These are phyloP conservation scores for Listronotus bonariensis DNA, from an alignment of 1,140 invertebrate genomes.

Conservation along the genomic window DNA sequence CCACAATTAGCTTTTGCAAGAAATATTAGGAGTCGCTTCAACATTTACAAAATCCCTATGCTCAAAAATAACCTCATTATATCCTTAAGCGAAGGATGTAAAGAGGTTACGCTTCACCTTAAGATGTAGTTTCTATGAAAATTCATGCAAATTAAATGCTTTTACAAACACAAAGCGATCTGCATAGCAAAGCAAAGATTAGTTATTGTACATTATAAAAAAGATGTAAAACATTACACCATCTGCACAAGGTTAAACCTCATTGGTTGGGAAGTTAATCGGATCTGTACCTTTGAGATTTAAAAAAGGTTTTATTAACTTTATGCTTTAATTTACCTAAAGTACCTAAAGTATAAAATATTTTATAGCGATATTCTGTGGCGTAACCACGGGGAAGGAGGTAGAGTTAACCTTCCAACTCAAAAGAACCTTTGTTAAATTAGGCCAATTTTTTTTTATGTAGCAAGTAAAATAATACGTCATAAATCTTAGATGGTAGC, in stretches of 20 bases:
- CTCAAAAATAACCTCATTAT: conserved; percentile 30
- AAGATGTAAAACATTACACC: conserved; percentile 7
- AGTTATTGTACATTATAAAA: conserved; percentile 32
- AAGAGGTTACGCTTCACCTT: conserved; percentile 24
- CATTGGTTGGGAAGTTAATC: background rate
- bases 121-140: conserved; percentile 33
- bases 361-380: too few species aligned
- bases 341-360: too few species aligned
- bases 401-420: too few species aligned
- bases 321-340: too few species aligned
- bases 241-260: background rate
- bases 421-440: too few species aligned
- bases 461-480: too few species aligned
- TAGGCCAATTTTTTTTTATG: too few species aligned
- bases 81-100: conserved; percentile 18
- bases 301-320: too few species aligned
- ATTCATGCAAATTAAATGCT: conserved; percentile 28
- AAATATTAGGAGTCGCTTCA: background rate
- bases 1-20: too few species aligned
- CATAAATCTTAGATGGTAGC: too few species aligned
- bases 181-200: conserved; percentile 26
- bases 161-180: conserved; percentile 31
- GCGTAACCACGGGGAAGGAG: too few species aligned
- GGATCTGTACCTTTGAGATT: too few species aligned
- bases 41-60: conserved; percentile 26